Base-by-base conservation (phyloP, 30 jellyfish, hydroid and myxozoan species). In the Catostylus mosaicus region DNA sequence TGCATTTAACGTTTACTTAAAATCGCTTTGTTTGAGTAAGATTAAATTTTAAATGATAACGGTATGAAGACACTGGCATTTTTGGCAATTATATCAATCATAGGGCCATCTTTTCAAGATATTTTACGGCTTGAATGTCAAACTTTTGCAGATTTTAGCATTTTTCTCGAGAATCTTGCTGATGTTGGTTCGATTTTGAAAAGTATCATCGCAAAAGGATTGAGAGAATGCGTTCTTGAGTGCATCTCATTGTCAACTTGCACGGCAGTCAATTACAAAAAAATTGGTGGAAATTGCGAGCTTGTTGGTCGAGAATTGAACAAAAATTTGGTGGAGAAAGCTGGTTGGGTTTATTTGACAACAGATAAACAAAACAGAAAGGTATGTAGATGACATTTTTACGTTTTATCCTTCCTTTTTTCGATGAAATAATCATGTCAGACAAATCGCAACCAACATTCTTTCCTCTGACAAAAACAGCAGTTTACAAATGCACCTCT, bases 341-440 rank as follows among this genome's bases (percentile, higher is more conserved):
- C 48, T 45, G 83, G 72, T 20, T 72, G 83, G 83, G 32, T 61
- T 9, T 72, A 72, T 24, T n/a, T 72, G 48, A 46, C 83, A 26
- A 72, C 70, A 16, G 40, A 72, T 72, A 30, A 40, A 27, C 5
- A 22, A n/a, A 46, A 48, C 16, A 23, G 43, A 29, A 72, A 72
- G 34, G 83, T 72, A n/a, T n/a, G n/a, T n/a, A n/a, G n/a, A n/a
- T n/a, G n/a, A n/a, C n/a, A n/a, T n/a, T n/a, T n/a, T n/a, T n/a
- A n/a, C n/a, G n/a, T n/a, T n/a, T n/a, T n/a, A n/a, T n/a, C n/a
- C n/a, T n/a, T n/a, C n/a, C n/a, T n/a, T n/a, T n/a, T n/a, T n/a
- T n/a, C n/a, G n/a, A n/a, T n/a, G n/a, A n/a, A n/a, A n/a, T n/a
- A n/a, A n/a, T n/a, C n/a, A n/a, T n/a, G n/a, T n/a, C n/a, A n/a